These are phyloP conservation scores for Athalia cordata DNA, from an alignment of 2,888 invertebrate genomes.

Conservation along the genomic window DNA sequence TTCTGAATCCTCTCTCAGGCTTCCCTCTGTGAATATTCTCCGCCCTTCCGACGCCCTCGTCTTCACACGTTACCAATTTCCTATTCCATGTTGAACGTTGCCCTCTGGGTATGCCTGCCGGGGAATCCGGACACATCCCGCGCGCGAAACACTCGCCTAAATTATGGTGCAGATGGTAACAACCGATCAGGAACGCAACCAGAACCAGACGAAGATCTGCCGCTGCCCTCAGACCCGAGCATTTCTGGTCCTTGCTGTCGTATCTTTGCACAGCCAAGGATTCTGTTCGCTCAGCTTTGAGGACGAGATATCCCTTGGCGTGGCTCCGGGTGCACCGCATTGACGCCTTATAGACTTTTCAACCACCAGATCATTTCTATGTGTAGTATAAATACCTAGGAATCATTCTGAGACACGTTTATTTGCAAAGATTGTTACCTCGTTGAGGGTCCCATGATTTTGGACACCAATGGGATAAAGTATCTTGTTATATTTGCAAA, in stretches of 20 bases:
- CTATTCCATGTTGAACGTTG: constrained; percentile 23
- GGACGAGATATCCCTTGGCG: too few species aligned
- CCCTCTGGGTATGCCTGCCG: background rate
- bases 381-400: too few species aligned
- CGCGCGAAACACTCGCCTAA: constrained; percentile 34
- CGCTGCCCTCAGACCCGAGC: background rate
- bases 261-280: background rate
- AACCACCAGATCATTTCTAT: too few species aligned
- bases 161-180: constrained; percentile 12
- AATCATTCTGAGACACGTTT: too few species aligned
- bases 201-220: constrained; percentile 22
- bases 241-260: background rate
- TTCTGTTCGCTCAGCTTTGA: too few species aligned
- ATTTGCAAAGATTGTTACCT: too few species aligned
- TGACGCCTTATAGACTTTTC: too few species aligned
- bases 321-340: too few species aligned
- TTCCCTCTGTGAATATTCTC: constrained; percentile 15
- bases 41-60: constrained; percentile 38
- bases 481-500: constrained; percentile 19
- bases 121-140: constrained; percentile 26
- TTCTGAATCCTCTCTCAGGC: constrained; percentile 32
- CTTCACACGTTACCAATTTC: constrained; percentile 37
- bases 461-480: background rate
- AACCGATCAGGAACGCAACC: constrained; percentile 22
- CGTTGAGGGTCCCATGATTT: background rate